phyloP scores from a whole-genome alignment of 2,113 vertebrate species.

The Oryzias celebensis region DNA sequence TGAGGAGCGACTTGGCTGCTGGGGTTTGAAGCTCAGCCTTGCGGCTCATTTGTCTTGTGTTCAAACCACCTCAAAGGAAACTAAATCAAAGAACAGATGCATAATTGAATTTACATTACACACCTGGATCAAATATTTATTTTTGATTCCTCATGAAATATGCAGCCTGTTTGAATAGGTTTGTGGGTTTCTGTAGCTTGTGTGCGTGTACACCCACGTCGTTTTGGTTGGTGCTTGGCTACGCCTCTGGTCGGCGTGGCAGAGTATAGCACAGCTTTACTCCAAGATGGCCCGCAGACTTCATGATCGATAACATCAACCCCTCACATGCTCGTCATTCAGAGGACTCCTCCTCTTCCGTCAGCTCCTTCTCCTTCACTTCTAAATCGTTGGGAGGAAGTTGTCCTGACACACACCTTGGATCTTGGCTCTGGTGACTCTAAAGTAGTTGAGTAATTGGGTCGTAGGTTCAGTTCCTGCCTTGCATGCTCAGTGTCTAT shows the following conservation, averaged over 20 bases:
- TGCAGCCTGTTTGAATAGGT: conserved; percentile 26
- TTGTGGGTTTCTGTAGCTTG: conserved; percentile 4
- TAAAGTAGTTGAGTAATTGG: too few species aligned
- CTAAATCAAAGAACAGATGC: conserved; percentile 65
- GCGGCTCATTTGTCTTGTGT: conserved; percentile 51
- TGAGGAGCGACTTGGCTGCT: conserved; percentile 16
- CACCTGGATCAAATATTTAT: conserved; percentile 64
- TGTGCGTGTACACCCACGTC: not conserved
- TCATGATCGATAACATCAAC: conserved; percentile 52
- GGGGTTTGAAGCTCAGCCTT: conserved; percentile 40
- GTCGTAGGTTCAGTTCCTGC: too few species aligned
- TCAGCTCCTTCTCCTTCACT: conserved; percentile 1
- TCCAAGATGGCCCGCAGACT: conserved; percentile 53
- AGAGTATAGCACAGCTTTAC: conserved; percentile 63
- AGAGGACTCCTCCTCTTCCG: conserved; percentile 15
- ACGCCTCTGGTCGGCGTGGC: conserved; percentile 27
- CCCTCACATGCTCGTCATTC: conserved; percentile 34
- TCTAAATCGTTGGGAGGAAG: conserved; percentile 5
- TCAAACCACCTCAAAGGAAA: conserved; percentile 61
- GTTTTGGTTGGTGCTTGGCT: conserved; percentile 26
- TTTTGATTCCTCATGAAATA: conserved; percentile 65
- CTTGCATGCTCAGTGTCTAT: too few species aligned
- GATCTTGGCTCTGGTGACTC: conserved; percentile 11
- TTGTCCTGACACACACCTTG: not conserved
- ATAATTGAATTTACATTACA: conserved; percentile 68